These are phyloP conservation scores for Otocyon megalotis DNA, from an alignment of 2,113 vertebrate genomes.

Conservation along the genomic window DNA sequence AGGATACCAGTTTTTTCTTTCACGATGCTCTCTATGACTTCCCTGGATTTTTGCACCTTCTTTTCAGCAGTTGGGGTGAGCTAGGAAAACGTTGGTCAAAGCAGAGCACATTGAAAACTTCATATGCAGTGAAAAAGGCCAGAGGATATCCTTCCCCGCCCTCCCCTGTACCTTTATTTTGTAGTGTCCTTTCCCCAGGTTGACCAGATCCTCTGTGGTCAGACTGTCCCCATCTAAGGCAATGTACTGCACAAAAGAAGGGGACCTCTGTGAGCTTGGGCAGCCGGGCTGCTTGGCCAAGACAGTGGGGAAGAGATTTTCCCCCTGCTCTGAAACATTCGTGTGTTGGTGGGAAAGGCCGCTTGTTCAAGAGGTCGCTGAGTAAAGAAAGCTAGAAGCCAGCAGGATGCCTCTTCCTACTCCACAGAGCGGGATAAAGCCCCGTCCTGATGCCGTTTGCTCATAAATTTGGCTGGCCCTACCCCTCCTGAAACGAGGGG, in stretches of 20 bases:
- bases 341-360: background rate
- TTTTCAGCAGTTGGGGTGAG: constrained; percentile 92
- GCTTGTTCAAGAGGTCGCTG: background rate
- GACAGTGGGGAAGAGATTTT: background rate
- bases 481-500: background rate
- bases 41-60: constrained; percentile 93
- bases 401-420: background rate
- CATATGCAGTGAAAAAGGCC: fast-evolving
- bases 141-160: background rate
- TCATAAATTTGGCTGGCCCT: too few relatives aligned
- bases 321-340: background rate
- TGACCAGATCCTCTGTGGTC: constrained; percentile 94
- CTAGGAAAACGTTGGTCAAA: constrained; percentile 83
- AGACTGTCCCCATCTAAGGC: constrained; percentile 94
- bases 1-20: constrained; percentile 93
- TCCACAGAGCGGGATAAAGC: background rate
- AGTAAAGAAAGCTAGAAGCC: background rate
- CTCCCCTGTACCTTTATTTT: constrained; percentile 95
- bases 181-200: constrained; percentile 93
- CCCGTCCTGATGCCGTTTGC: background rate
- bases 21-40: constrained; percentile 96
- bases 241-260: constrained; percentile 89
- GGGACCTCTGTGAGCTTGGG: background rate
- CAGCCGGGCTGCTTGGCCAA: background rate
- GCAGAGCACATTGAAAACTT: background rate